phyloP scores from a whole-genome alignment of 2,888 invertebrate species.

The Drosophila ustulata region DNA sequence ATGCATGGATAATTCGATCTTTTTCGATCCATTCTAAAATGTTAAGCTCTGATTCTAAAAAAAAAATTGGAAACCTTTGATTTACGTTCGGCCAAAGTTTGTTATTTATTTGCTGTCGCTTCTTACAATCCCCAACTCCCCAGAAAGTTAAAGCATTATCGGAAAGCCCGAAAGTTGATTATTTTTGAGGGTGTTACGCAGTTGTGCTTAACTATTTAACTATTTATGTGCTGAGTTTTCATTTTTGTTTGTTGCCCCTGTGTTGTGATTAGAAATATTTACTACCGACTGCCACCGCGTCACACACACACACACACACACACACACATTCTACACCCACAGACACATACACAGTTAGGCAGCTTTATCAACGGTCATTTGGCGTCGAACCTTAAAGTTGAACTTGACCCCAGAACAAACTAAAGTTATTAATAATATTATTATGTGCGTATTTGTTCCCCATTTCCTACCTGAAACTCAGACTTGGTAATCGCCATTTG shows the following conservation, averaged over 20 bases:
- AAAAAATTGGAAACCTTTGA: no score
- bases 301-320: slow-evolving; percentile 7
- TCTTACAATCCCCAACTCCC: no score
- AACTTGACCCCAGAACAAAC: slow-evolving; percentile 10
- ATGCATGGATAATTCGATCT: no score
- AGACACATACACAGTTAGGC: slow-evolving; percentile 6
- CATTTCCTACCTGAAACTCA: background rate
- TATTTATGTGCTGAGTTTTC: slow-evolving; percentile 26
- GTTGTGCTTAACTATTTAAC: background rate
- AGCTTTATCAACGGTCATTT: slow-evolving; percentile 5
- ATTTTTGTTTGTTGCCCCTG: slow-evolving; percentile 48
- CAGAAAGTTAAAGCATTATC: no score
- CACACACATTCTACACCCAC: no score
- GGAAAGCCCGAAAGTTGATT: no score
- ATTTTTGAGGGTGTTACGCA: background rate
- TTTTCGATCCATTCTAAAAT: no score
- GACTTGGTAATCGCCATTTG: background rate
- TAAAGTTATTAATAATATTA: background rate
- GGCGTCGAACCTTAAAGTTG: background rate
- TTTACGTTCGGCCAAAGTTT: no score
- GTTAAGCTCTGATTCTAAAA: no score
- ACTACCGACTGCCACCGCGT: slow-evolving; percentile 42
- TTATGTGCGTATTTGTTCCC: no score
- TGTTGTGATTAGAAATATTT: slow-evolving; percentile 53
- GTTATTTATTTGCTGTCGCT: no score